Evolutionary conservation across 2,113 vertebrate species (phyloP).

Genomic region (Cardinalis cardinalis): DNA sequence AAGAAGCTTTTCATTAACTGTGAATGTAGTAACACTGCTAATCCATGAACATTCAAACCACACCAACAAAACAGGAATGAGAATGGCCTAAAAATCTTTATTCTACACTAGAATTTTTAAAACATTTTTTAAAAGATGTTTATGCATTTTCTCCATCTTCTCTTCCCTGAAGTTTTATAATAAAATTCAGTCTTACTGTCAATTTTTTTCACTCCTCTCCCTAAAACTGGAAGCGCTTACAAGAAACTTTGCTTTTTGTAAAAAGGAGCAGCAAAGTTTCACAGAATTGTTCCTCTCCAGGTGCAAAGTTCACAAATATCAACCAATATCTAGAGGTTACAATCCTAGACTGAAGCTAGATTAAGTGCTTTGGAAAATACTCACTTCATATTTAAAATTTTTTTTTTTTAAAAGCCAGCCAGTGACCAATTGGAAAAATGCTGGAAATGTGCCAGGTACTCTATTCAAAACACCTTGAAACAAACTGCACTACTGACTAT

Average conservation of each 20-base stretch:
- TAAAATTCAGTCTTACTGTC: neutral
- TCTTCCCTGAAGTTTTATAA: neutral
- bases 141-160: neutral
- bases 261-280: neutral
- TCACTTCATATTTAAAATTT: neutral
- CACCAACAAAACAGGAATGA: neutral
- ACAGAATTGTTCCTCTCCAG: neutral
- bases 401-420: neutral
- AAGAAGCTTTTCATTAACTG: fast-evolving
- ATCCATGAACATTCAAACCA: neutral
- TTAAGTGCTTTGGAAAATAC: neutral
- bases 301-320: neutral
- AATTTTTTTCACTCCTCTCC: neutral
- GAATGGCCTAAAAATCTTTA: neutral
- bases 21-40: neutral
- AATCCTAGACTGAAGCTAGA: neutral
- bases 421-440: neutral
- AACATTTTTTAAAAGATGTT: fast-evolving
- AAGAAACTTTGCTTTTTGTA: neutral
- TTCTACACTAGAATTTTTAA: neutral
- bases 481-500: neutral
- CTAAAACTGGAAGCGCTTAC: neutral
- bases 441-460: neutral
- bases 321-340: neutral
- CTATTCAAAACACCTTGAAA: slow-evolving; percentile 38